Evolutionary conservation across 1,140 invertebrate genomes (phyloP).

Genomic region (Hyles vespertilio): DNA sequence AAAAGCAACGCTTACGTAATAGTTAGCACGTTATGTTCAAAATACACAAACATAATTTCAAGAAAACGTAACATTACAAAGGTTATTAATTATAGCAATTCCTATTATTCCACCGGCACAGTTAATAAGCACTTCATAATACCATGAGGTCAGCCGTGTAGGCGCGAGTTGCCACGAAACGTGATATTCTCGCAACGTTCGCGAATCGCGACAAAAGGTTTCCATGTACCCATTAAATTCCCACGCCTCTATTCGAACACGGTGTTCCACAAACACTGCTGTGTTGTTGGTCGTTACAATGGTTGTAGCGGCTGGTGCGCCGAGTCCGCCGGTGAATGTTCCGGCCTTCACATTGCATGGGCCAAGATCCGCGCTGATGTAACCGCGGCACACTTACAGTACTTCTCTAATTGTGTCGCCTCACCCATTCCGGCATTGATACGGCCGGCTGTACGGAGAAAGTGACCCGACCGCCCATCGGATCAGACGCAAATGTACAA

Average conservation of each 20-base stretch:
- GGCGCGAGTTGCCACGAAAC: too few species aligned
- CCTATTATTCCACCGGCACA: too few species aligned
- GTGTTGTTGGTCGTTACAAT: conserved; percentile 1
- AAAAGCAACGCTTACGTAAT: too few species aligned
- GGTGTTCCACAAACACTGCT: neutral
- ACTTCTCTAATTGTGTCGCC: conserved; percentile 5
- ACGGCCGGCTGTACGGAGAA: neutral
- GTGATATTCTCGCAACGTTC: too few species aligned
- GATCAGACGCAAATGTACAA: conserved; percentile 4
- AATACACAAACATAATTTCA: too few species aligned
- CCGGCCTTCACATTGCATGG: conserved; percentile 56
- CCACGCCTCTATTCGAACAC: neutral
- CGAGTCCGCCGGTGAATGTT: conserved; percentile 45
- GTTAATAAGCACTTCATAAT: too few species aligned
- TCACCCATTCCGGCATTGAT: conserved; percentile 5
- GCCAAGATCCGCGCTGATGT: conserved; percentile 9
- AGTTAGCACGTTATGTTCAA: too few species aligned
- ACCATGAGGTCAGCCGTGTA: too few species aligned
- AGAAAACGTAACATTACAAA: too few species aligned
- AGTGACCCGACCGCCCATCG: conserved; percentile 2
- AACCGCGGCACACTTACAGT: conserved; percentile 4
- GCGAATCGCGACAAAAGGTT: neutral
- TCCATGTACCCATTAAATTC: neutral
- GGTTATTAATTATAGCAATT: too few species aligned
- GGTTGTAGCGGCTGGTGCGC: conserved; percentile 13